phyloP scores from a whole-genome alignment of 2,113 vertebrate species.

The Motacilla tschutschensis region DNA sequence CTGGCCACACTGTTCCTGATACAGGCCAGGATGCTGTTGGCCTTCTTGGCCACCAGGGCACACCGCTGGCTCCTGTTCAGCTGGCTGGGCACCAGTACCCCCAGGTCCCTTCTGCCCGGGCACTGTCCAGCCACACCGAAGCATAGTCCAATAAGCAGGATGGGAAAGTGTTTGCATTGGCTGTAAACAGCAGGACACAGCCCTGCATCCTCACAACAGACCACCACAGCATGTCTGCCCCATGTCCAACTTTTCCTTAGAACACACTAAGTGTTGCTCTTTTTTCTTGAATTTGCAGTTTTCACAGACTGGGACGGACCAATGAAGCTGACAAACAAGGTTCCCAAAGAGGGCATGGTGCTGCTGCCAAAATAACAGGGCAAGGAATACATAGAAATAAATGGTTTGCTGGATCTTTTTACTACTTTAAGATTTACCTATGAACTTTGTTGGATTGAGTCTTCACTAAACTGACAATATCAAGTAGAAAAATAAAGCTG shows the following conservation, averaged over 20 bases:
- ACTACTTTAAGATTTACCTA: neutral
- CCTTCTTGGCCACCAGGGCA: neutral
- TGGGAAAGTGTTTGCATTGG: neutral
- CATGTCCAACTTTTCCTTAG: neutral
- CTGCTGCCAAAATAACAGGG: neutral
- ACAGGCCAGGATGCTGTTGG: neutral
- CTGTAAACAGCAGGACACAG: neutral
- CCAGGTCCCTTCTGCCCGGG: neutral
- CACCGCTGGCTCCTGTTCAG: neutral
- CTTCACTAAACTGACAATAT: neutral
- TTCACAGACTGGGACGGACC: neutral
- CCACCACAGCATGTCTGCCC: neutral
- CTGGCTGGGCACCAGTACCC: fast-evolving
- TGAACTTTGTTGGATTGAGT: neutral
- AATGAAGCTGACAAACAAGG: neutral
- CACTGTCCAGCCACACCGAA: neutral
- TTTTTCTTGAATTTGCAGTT: neutral
- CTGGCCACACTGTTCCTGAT: neutral
- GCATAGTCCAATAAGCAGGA: neutral
- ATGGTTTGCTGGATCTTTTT: neutral
- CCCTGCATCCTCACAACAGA: neutral
- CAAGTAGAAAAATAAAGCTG: conserved; percentile 15
- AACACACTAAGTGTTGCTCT: neutral
- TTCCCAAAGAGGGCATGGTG: fast-evolving
- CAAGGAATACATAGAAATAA: neutral